Conservation (phyloP, 2,888 invertebrate genomes). For the Hemithea aestivaria region DNA sequence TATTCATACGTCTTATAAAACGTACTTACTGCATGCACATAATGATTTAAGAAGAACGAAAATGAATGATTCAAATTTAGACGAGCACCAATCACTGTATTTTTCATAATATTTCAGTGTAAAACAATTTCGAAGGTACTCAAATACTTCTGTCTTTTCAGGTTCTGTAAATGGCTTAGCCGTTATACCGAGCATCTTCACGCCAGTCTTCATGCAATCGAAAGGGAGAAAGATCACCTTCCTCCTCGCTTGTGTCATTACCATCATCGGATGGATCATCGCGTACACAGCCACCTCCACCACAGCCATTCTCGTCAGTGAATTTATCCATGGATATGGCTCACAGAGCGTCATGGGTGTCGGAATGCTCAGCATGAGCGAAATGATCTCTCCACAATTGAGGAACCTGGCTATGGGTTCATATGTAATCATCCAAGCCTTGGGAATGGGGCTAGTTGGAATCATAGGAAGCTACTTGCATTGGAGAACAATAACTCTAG, state of each 20-base stretch:
- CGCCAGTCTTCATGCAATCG: slow-evolving; percentile 23
- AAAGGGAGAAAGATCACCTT: slow-evolving; percentile 22
- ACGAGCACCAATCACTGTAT: too few species aligned
- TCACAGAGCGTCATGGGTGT: neutral
- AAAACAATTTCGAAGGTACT: too few species aligned
- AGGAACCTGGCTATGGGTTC: slow-evolving; percentile 1
- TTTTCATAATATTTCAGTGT: too few species aligned
- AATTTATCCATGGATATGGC: slow-evolving; percentile 6
- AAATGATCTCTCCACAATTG: slow-evolving; percentile 6
- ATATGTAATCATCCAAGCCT: neutral
- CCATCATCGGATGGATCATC: slow-evolving; percentile 17
- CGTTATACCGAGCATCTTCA: slow-evolving; percentile 19
- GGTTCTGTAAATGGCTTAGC: slow-evolving; percentile 13
- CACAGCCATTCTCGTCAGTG: slow-evolving; percentile 3
- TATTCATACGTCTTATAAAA: too few species aligned
- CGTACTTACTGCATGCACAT: too few species aligned
- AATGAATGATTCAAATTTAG: too few species aligned
- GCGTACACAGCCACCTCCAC: slow-evolving; percentile 1
- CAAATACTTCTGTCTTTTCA: slow-evolving; percentile 2
- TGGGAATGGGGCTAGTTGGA: neutral
- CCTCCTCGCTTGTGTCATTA: slow-evolving; percentile 13
- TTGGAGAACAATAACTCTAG: neutral
- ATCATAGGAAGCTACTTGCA: neutral
- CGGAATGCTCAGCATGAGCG: neutral
- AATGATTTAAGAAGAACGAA: too few species aligned